Percentiles rank a stretch among this genome's conserved stretches.
Conservation (phyloP, 2,113 vertebrate genomes). For the Phoxinus phoxinus region DNA sequence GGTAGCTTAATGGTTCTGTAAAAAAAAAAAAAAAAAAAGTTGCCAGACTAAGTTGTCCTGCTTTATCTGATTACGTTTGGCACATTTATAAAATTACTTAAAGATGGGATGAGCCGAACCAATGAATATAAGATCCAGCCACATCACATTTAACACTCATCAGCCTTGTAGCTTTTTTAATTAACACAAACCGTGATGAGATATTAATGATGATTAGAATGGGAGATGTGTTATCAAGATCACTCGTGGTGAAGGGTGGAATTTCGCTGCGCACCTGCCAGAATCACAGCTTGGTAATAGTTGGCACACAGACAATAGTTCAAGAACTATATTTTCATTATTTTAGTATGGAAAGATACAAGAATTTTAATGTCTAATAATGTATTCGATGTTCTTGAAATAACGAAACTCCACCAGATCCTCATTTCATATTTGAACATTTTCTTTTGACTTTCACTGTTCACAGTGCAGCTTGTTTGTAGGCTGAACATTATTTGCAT, state of each 20-base stretch:
- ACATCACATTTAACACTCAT: constrained; percentile 79
- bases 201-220: constrained; percentile 77
- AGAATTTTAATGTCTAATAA: neutral
- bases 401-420: neutral
- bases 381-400: neutral
- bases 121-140: constrained; percentile 76
- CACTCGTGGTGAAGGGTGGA: constrained; percentile 21
- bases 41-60: constrained; percentile 60
- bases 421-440: neutral
- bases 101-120: constrained; percentile 72
- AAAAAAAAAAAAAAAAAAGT: neutral
- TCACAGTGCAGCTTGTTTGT: constrained; percentile 45
- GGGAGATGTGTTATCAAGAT: constrained; percentile 58
- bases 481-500: constrained; percentile 71
- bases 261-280: constrained; percentile 8
- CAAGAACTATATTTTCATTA: neutral
- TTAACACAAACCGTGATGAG: constrained; percentile 78
- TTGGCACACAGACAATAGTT: neutral
- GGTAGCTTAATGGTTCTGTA: neutral
- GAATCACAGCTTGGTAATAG: constrained; percentile 14
- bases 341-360: neutral
- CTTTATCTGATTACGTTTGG: constrained; percentile 67
- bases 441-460: neutral
- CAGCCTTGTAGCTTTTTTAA: constrained; percentile 77
- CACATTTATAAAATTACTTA: constrained; percentile 70